Conservation (phyloP, 1,140 invertebrate genomes). For the Marisa cornuarietis region DNA sequence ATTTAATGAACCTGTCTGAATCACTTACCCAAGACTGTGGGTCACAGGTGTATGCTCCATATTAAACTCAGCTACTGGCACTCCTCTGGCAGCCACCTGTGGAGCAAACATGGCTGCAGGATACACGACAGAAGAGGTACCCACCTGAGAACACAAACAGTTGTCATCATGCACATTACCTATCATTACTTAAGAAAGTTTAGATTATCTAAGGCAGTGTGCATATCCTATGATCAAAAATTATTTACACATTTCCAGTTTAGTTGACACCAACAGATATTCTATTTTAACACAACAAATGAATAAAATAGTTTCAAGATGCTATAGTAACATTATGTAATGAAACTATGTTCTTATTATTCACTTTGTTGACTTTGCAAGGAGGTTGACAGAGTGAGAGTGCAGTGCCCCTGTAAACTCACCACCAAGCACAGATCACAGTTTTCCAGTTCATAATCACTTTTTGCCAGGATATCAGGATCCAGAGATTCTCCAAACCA, state of each 20-base stretch:
- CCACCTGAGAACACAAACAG: conserved; percentile 62
- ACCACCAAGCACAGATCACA: conserved; percentile 88
- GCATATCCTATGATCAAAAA: no score
- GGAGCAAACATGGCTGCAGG: conserved; percentile 93
- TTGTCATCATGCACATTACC: neutral
- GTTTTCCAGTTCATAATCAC: conserved; percentile 73
- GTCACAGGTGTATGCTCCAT: conserved; percentile 82
- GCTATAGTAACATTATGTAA: no score
- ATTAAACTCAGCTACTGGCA: conserved; percentile 91
- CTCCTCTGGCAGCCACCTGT: conserved; percentile 77
- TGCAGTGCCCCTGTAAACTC: conserved; percentile 60
- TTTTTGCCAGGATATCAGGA: conserved; percentile 71
- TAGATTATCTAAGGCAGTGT: no score
- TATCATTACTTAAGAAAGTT: neutral
- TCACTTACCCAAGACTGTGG: conserved; percentile 72
- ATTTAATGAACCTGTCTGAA: no score
- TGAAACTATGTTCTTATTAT: no score
- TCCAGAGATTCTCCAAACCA: conserved; percentile 91
- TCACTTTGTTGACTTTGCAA: no score
- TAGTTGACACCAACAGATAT: no score
- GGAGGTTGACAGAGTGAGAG: no score
- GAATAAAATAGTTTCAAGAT: no score
- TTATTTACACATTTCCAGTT: no score
- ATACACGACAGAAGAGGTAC: conserved; percentile 88
- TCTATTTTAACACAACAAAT: no score